Percentiles rank a stretch among this genome's conserved stretches.
Conservation (phyloP, 2,797 vertebrate species). For the Ibycter americanus region DNA sequence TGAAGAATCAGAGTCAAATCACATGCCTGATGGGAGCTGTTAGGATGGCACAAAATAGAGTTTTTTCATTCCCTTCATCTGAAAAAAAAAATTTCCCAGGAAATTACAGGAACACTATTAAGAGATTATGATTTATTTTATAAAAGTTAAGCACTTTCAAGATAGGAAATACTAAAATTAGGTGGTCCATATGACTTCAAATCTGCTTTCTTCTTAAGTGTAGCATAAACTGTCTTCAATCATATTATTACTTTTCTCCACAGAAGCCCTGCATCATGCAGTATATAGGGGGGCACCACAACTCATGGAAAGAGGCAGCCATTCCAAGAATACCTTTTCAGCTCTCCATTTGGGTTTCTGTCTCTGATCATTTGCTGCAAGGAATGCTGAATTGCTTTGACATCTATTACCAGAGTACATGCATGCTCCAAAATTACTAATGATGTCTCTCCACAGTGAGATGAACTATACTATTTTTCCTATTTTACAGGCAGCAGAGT, state of each 20-base stretch:
- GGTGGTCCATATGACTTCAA: constrained; percentile 1
- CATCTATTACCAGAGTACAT: background rate
- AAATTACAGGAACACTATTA: background rate
- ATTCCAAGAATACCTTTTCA: background rate
- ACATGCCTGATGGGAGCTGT: constrained; percentile 20
- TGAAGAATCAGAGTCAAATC: constrained; percentile 55
- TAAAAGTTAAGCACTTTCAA: constrained; percentile 15
- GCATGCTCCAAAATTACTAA: background rate
- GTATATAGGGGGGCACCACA: background rate
- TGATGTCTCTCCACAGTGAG: background rate
- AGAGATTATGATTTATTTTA: constrained; percentile 9
- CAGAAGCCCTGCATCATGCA: background rate
- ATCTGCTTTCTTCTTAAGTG: constrained; percentile 17
- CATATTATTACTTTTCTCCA: background rate
- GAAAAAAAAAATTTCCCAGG: background rate
- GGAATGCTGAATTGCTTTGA: background rate
- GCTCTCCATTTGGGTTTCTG: background rate
- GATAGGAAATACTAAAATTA: constrained; percentile 40
- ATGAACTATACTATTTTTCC: background rate
- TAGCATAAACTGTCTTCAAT: background rate
- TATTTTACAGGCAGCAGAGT: background rate
- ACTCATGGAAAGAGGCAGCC: background rate
- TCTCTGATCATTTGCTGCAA: background rate
- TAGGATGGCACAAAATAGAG: constrained; percentile 9
- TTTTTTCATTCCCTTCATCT: background rate